Conservation (phyloP, 2,797 vertebrate genomes). For the Poeciliopsis gracilis region DNA sequence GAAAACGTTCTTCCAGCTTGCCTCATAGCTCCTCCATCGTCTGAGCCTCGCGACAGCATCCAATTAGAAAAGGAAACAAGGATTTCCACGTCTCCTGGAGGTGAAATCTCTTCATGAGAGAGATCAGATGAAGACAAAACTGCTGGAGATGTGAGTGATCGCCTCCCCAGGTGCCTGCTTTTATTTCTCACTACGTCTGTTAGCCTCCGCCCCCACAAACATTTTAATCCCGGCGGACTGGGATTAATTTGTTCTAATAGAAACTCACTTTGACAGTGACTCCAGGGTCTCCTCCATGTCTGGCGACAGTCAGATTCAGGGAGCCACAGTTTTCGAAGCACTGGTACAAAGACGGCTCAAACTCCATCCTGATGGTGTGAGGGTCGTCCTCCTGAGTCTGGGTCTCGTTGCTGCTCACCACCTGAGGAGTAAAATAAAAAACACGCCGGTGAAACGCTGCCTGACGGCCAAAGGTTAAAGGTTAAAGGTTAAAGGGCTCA, state of each 20-base stretch:
- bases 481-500: not conserved
- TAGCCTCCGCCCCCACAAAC: slow-evolving; percentile 3
- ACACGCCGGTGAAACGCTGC: not conserved
- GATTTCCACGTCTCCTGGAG: slow-evolving; percentile 19
- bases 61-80: slow-evolving; percentile 16
- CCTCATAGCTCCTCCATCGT: slow-evolving; percentile 10
- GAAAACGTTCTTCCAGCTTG: slow-evolving; percentile 16
- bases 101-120: slow-evolving; percentile 15
- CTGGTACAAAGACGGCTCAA: slow-evolving; percentile 84
- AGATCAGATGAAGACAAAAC: slow-evolving; percentile 24
- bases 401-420: slow-evolving; percentile 82
- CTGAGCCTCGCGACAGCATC: slow-evolving; percentile 6
- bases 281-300: slow-evolving; percentile 78
- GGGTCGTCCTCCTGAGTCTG: slow-evolving; percentile 82
- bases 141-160: slow-evolving; percentile 21
- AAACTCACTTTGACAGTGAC: slow-evolving; percentile 80
- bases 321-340: slow-evolving; percentile 90
- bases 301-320: slow-evolving; percentile 80
- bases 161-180: slow-evolving; percentile 19
- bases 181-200: not conserved
- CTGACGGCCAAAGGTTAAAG: not conserved
- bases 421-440: slow-evolving; percentile 46
- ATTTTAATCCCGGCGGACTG: not conserved
- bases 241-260: not conserved
- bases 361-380: slow-evolving; percentile 79